These are phyloP conservation scores for Pagrus major DNA, from an alignment of 2,113 vertebrate genomes.

Conservation along the genomic window DNA sequence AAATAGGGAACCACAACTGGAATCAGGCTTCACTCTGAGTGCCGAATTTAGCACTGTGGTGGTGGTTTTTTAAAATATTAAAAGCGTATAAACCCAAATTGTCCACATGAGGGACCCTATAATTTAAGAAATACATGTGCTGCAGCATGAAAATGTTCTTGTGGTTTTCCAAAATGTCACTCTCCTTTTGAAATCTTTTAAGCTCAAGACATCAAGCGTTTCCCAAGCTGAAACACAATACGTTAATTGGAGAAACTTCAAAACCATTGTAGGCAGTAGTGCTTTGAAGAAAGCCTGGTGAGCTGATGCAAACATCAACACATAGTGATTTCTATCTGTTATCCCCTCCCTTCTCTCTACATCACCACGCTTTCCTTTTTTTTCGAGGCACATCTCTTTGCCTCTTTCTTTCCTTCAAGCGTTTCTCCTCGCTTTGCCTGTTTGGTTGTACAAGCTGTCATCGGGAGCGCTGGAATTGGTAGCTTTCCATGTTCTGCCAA, in stretches of 20 bases:
- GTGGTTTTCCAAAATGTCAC: neutral
- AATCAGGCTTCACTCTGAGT: slow-evolving; percentile 21
- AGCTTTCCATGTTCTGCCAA: too few species aligned
- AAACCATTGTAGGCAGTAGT: neutral
- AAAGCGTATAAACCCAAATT: slow-evolving; percentile 3
- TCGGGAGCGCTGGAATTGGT: too few species aligned
- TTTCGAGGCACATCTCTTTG: too few species aligned
- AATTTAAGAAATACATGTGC: neutral
- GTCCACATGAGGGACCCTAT: neutral
- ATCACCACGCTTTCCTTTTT: too few species aligned
- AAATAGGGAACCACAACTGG: slow-evolving; percentile 13
- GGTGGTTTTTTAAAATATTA: neutral
- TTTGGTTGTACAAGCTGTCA: too few species aligned
- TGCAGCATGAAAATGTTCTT: neutral
- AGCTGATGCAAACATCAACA: neutral
- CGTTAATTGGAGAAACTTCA: too few species aligned
- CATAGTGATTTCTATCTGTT: neutral
- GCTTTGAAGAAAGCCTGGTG: neutral
- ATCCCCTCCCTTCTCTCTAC: too few species aligned
- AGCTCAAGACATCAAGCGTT: neutral
- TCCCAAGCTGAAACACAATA: too few species aligned
- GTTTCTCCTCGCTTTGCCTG: too few species aligned
- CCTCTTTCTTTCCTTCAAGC: too few species aligned
- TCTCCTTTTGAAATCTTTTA: neutral
- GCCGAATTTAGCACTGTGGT: neutral